Percentiles rank a stretch among this genome's conserved stretches.
Conservation (phyloP, 2,797 vertebrate genomes). For the Macropodus opercularis region DNA sequence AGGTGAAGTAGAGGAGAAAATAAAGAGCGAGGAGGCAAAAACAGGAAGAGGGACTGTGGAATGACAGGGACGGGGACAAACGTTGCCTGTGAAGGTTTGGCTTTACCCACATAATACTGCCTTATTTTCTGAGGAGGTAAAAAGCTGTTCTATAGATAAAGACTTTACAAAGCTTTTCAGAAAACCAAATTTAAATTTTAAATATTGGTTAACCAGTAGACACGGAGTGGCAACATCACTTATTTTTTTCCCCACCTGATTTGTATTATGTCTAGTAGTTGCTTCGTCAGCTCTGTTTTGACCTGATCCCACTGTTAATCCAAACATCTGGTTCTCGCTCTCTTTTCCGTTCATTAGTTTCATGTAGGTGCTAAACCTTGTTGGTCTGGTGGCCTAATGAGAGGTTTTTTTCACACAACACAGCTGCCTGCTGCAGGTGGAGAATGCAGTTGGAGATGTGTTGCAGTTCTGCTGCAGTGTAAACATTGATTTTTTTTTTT, state of each 20-base stretch:
- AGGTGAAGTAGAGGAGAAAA: conserved; percentile 4
- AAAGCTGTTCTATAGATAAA: conserved; percentile 23
- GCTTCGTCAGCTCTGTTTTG: neutral
- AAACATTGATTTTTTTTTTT: conserved; percentile 24
- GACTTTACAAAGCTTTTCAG: neutral
- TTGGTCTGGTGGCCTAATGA: too few species aligned
- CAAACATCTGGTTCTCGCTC: neutral
- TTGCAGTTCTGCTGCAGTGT: neutral
- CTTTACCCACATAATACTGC: conserved; percentile 11
- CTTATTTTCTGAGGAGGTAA: conserved; percentile 13
- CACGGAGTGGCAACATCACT: neutral
- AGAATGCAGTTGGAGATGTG: neutral
- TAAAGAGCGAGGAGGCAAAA: conserved; percentile 1
- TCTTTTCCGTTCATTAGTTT: conserved; percentile 3
- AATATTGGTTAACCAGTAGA: neutral
- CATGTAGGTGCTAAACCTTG: neutral
- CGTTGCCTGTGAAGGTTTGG: conserved; percentile 10
- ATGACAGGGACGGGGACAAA: conserved; percentile 32
- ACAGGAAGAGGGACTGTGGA: conserved; percentile 17
- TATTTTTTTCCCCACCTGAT: neutral
- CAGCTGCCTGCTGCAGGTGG: conserved; percentile 2
- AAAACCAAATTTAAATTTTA: neutral
- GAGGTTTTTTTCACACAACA: neutral
- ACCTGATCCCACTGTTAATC: neutral
- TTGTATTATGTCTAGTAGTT: neutral